Percentiles rank a stretch among this genome's conserved stretches.
These are phyloP conservation scores for Drosophila gunungcola DNA, from an alignment of 1,140 invertebrate genomes.

Conservation along the genomic window DNA sequence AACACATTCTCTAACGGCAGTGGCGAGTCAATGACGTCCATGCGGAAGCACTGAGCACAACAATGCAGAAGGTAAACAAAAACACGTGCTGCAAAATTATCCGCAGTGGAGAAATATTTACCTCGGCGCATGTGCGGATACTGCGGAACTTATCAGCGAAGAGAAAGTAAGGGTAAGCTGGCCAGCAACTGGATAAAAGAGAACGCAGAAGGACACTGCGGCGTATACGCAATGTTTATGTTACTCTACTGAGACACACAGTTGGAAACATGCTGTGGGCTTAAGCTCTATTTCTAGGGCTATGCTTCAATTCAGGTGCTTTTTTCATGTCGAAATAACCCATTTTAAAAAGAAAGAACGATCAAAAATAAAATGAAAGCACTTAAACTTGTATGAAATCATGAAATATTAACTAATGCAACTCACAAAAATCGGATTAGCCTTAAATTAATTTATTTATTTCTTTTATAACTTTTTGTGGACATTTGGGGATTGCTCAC, in stretches of 20 bases:
- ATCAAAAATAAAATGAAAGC: too few relatives aligned
- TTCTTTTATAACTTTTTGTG: too few relatives aligned
- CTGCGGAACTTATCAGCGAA: background rate
- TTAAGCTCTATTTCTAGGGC: background rate
- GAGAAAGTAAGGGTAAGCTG: background rate
- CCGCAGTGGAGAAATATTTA: conserved; percentile 28
- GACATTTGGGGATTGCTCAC: too few relatives aligned
- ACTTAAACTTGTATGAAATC: too few relatives aligned
- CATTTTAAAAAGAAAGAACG: too few relatives aligned
- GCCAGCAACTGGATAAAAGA: conserved; percentile 27
- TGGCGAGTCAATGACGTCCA: conserved; percentile 31
- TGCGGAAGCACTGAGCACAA: conserved; percentile 57
- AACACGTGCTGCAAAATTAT: conserved; percentile 72
- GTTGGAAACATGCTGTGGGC: conserved; percentile 5
- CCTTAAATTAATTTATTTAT: too few relatives aligned
- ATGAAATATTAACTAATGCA: too few relatives aligned
- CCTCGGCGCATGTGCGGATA: conserved; percentile 61
- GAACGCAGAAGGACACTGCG: conserved; percentile 27
- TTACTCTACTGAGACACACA: background rate
- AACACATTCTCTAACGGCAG: background rate
- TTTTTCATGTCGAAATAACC: too few relatives aligned
- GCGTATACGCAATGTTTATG: conserved; percentile 39
- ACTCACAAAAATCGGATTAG: too few relatives aligned
- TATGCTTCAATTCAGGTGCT: background rate
- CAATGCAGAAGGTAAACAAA: conserved; percentile 77